These are phyloP conservation scores for Eilema depressum DNA, from an alignment of 2,888 invertebrate species.

Conservation along the genomic window DNA sequence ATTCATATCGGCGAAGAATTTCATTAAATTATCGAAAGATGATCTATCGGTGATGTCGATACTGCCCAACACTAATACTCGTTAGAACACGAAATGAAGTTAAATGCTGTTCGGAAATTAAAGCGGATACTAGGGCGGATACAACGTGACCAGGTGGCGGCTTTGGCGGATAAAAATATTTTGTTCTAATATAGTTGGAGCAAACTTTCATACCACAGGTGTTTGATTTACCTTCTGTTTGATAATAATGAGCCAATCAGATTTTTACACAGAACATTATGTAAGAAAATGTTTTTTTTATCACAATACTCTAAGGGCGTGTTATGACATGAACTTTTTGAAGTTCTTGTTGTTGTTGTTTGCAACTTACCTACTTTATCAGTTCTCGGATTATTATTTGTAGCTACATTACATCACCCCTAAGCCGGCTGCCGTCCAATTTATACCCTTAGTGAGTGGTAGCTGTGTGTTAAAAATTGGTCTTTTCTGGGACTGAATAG, in stretches of 20 bases:
- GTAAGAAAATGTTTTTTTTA: too few species aligned
- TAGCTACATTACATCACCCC: too few species aligned
- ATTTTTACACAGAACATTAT: too few species aligned
- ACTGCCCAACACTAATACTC: slow-evolving; percentile 41
- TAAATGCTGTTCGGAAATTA: slow-evolving; percentile 65
- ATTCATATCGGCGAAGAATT: too few species aligned
- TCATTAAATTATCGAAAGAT: not conserved
- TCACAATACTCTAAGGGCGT: too few species aligned
- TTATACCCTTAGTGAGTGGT: not conserved
- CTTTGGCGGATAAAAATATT: slow-evolving; percentile 44
- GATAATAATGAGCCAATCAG: too few species aligned
- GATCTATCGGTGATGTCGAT: slow-evolving; percentile 28
- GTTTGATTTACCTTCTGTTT: not conserved
- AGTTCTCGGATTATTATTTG: too few species aligned
- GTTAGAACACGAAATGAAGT: slow-evolving; percentile 61
- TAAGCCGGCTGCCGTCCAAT: not conserved
- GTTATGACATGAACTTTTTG: too few species aligned
- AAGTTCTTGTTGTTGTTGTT: too few species aligned
- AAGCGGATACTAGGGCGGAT: slow-evolving; percentile 56
- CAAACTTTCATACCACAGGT: slow-evolving; percentile 21
- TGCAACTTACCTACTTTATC: too few species aligned
- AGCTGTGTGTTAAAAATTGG: not conserved
- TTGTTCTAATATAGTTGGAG: slow-evolving; percentile 21
- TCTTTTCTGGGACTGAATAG: not conserved
- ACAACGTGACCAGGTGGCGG: slow-evolving; percentile 56